Evolutionary conservation across 2,888 invertebrate species (phyloP).

Genomic region (Bhutanitis thaidina): DNA sequence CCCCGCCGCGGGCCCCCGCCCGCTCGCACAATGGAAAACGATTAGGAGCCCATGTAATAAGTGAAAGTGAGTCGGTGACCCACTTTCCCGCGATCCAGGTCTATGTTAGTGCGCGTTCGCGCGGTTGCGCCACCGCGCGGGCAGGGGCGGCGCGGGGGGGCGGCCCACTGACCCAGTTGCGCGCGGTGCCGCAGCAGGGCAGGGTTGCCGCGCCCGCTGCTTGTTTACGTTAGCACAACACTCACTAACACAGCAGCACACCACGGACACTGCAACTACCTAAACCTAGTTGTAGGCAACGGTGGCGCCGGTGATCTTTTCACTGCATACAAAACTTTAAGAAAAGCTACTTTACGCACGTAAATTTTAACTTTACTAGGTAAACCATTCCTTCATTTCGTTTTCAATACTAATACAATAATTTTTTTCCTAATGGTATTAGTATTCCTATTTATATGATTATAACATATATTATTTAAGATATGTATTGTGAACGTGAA

Average conservation of each 20-base stretch:
- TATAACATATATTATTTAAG: too few species aligned
- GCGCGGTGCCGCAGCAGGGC: conserved; percentile 82
- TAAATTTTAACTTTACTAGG: too few species aligned
- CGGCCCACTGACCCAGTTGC: conserved; percentile 93
- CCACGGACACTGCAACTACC: conserved; percentile 30
- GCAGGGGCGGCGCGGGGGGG: conserved; percentile 73
- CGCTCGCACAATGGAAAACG: conserved; percentile 85
- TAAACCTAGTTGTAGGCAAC: conserved; percentile 1
- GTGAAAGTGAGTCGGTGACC: conserved; percentile 94
- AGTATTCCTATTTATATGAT: too few species aligned
- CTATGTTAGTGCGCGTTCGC: conserved; percentile 88
- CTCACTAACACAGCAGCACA: conserved; percentile 41
- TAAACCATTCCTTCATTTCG: too few species aligned
- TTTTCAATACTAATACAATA: too few species aligned
- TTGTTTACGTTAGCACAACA: conserved; percentile 68
- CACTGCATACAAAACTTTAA: too few species aligned
- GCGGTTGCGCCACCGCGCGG: conserved; percentile 75
- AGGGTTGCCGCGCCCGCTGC: conserved; percentile 74
- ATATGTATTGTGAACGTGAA: background rate
- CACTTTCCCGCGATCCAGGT: conserved; percentile 95
- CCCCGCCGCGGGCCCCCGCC: conserved; percentile 75
- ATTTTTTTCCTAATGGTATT: too few species aligned
- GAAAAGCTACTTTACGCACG: too few species aligned
- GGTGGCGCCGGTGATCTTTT: background rate
- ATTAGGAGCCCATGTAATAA: conserved; percentile 90